These are phyloP conservation scores for Ptychodera flava DNA, from an alignment of 35 echinoderm and acorn worm species.

Conservation along the genomic window DNA sequence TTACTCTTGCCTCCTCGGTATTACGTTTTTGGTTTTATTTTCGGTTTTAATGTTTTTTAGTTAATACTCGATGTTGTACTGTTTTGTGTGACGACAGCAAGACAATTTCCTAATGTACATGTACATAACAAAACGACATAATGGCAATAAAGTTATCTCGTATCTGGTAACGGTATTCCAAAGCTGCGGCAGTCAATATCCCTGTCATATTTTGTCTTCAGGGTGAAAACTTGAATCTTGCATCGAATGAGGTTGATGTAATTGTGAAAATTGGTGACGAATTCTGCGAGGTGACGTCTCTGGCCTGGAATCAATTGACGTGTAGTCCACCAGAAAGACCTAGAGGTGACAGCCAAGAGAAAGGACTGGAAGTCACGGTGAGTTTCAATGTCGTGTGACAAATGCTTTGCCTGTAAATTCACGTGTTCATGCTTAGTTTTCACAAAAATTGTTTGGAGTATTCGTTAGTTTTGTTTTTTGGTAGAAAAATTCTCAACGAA, in stretches of 20 bases:
- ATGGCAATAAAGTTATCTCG: too few relatives aligned
- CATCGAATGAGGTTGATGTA: slow-evolving; percentile 41
- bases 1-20: too few relatives aligned
- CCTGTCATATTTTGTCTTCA: too few relatives aligned
- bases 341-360: not conserved
- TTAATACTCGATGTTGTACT: too few relatives aligned
- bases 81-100: too few relatives aligned
- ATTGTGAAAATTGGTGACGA: slow-evolving; percentile 28
- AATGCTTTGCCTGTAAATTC: not conserved
- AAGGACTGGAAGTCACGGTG: slow-evolving; percentile 53
- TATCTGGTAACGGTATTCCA: too few relatives aligned
- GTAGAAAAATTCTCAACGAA: not conserved
- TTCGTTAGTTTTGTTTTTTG: not conserved
- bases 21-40: too few relatives aligned
- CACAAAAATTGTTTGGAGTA: not conserved
- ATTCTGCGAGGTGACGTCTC: slow-evolving; percentile 24
- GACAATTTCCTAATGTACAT: too few relatives aligned
- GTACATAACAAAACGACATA: too few relatives aligned
- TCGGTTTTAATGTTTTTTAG: too few relatives aligned
- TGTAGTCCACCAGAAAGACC: slow-evolving; percentile 59
- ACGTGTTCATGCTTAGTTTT: not conserved
- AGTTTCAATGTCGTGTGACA: slow-evolving; percentile 2
- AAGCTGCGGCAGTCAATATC: too few relatives aligned
- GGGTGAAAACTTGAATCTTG: slow-evolving; percentile 69
- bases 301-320: slow-evolving; percentile 25